These are phyloP conservation scores for Orchestia grillus DNA, from an alignment of 1,140 invertebrate genomes.

Conservation along the genomic window DNA sequence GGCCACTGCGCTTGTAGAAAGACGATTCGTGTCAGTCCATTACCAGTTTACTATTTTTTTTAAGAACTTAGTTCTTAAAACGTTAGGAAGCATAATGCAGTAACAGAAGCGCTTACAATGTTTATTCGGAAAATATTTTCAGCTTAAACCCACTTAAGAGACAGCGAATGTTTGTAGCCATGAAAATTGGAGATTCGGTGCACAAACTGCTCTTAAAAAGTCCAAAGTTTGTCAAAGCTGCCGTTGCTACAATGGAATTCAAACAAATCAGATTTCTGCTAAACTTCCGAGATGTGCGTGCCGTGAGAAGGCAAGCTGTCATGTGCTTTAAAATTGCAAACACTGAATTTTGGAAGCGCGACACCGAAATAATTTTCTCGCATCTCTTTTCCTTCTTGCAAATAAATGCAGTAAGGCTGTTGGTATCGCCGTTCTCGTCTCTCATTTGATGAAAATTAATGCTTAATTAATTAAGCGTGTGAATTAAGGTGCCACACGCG, in stretches of 20 bases:
- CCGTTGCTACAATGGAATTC: neutral
- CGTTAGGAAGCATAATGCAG: too few relatives aligned
- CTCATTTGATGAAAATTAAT: neutral
- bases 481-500: neutral
- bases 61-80: neutral
- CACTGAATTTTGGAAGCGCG: neutral
- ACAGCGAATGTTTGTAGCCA: neutral
- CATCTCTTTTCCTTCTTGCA: neutral
- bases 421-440: neutral
- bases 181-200: neutral
- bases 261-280: neutral
- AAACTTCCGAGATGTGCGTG: neutral
- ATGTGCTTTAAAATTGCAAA: neutral
- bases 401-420: neutral
- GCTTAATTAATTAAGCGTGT: too few relatives aligned
- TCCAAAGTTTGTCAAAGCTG: neutral
- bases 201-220: neutral
- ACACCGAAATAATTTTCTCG: neutral
- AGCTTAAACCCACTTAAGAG: too few relatives aligned
- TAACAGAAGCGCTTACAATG: too few relatives aligned
- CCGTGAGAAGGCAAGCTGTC: neutral
- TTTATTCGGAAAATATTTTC: too few relatives aligned
- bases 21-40: neutral
- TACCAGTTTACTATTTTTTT: neutral
- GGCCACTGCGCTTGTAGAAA: too few relatives aligned